These are phyloP conservation scores for Maconellicoccus hirsutus DNA, from an alignment of 1,140 invertebrate species.

Conservation along the genomic window DNA sequence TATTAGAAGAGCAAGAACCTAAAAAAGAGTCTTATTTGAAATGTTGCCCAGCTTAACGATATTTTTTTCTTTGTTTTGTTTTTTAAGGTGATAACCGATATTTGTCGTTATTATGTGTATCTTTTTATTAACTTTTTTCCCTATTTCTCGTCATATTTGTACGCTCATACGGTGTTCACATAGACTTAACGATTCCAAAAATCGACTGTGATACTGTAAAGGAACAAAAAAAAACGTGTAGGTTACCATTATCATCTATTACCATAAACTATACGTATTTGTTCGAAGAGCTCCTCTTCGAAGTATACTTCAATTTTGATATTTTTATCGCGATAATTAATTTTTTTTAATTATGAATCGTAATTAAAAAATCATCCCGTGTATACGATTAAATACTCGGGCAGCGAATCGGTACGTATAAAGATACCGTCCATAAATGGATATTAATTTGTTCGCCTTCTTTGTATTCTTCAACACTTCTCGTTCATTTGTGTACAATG, in stretches of 20 bases:
- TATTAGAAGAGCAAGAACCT: background rate
- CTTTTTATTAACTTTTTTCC: background rate
- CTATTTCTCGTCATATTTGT: background rate
- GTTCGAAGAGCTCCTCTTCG: too few species aligned
- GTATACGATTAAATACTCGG: too few species aligned
- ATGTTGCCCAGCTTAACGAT: slow-evolving; percentile 10
- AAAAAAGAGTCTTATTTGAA: slow-evolving; percentile 17
- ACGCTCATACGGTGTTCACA: slow-evolving; percentile 7
- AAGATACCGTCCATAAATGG: too few species aligned
- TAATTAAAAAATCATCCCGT: too few species aligned
- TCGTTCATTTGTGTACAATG: too few species aligned
- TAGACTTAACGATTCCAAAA: slow-evolving; percentile 8
- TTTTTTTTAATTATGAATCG: too few species aligned
- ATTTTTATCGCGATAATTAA: too few species aligned
- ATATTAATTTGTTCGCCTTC: too few species aligned
- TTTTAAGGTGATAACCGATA: background rate
- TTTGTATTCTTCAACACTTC: too few species aligned
- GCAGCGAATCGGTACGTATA: too few species aligned
- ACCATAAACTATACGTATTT: background rate
- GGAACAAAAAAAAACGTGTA: background rate
- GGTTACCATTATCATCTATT: background rate
- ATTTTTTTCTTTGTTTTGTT: background rate
- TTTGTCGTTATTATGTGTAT: background rate
- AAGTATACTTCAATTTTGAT: too few species aligned
- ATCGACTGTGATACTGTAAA: slow-evolving; percentile 8